Percentiles rank a stretch among this genome's conserved stretches.
Conservation (phyloP, 1,140 invertebrate species). For the Teleogryllus occipitalis region DNA sequence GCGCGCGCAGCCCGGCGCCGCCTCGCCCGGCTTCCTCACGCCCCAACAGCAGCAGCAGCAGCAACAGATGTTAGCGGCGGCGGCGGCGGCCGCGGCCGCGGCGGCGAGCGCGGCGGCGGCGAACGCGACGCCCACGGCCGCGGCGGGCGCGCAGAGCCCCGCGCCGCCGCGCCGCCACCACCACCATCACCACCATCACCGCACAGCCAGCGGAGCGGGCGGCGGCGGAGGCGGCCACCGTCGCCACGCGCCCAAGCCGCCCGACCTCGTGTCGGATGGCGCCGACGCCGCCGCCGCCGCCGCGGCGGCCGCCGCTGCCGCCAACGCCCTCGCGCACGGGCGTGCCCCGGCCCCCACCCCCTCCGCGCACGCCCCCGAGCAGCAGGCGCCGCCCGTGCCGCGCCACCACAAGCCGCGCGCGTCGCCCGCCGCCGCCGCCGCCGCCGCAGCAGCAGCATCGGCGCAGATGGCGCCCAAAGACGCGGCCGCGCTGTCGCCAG, state of each 20-base stretch:
- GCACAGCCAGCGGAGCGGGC: neutral
- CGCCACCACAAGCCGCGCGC: neutral
- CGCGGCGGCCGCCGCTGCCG: slow-evolving; percentile 29
- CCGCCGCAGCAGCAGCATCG: too few species aligned
- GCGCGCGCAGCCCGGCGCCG: slow-evolving; percentile 9
- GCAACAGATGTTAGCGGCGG: slow-evolving; percentile 17
- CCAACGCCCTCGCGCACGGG: neutral
- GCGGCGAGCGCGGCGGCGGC: slow-evolving; percentile 18
- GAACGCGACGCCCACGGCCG: slow-evolving; percentile 19
- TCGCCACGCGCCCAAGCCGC: neutral
- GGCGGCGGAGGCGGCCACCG: neutral
- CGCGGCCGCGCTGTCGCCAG: too few species aligned
- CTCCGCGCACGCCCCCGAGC: too few species aligned
- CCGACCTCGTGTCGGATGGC: slow-evolving; percentile 22
- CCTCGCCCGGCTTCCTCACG: slow-evolving; percentile 33
- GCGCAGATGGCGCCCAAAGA: neutral
- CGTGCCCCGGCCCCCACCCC: too few species aligned
- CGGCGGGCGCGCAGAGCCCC: slow-evolving; percentile 22
- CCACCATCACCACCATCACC: slow-evolving; percentile 16
- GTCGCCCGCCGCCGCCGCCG: too few species aligned
- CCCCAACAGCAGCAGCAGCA: slow-evolving; percentile 40
- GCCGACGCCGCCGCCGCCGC: slow-evolving; percentile 29
- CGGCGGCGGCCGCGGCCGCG: neutral
- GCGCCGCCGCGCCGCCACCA: slow-evolving; percentile 13
- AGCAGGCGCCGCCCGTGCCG: neutral